A percentile compares a stretch with the other conserved stretches of the same genome.
Evolutionary conservation across 2,113 vertebrate species (phyloP).

Genomic region (Nestor notabilis): DNA sequence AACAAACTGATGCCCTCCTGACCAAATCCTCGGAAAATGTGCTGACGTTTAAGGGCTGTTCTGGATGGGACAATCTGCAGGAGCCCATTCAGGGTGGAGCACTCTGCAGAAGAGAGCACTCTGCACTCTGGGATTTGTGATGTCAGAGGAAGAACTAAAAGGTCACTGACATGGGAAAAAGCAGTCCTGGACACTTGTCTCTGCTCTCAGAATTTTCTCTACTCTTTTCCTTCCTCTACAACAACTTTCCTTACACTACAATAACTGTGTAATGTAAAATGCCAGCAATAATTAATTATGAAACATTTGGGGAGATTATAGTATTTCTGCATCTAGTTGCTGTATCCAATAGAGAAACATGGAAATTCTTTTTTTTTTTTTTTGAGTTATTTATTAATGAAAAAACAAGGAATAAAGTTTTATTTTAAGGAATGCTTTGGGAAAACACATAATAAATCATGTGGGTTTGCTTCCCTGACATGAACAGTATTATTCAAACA

Average conservation of each 20-base stretch:
- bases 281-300: background rate
- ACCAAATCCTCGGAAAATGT: background rate
- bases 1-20: background rate
- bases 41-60: background rate
- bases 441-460: accelerated
- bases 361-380: background rate
- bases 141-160: background rate
- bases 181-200: background rate
- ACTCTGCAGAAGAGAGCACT: background rate
- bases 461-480: background rate
- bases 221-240: background rate
- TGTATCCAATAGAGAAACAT: background rate
- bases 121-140: background rate
- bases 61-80: background rate
- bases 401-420: background rate
- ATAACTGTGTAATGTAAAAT: background rate
- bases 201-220: background rate
- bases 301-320: background rate
- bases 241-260: accelerated
- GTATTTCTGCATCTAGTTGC: background rate
- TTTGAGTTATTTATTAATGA: background rate
- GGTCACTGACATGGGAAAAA: background rate
- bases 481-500: background rate
- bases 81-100: background rate
- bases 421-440: background rate